Evolutionary conservation across 2,113 vertebrate species (phyloP).

Genomic region (Dicrurus megarhynchus): DNA sequence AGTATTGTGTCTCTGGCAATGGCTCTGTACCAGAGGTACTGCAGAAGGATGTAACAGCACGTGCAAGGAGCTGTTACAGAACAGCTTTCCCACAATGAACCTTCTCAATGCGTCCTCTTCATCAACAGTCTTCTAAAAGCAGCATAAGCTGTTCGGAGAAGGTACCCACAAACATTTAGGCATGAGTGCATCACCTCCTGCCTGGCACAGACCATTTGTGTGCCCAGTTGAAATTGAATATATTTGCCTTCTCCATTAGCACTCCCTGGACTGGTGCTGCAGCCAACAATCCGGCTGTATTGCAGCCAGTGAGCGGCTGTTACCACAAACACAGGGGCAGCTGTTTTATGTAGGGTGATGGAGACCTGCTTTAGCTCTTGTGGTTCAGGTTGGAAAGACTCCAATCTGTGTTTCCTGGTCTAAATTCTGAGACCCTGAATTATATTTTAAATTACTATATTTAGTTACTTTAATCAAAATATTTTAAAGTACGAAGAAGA

Average conservation of each 20-base stretch:
- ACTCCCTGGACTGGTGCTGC: neutral
- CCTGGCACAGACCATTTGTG: neutral
- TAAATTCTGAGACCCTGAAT: neutral
- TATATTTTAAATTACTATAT: neutral
- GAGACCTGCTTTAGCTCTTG: neutral
- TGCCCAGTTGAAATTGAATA: neutral
- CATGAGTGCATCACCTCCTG: neutral
- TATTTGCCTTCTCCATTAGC: neutral
- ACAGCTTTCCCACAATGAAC: neutral
- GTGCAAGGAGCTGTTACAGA: neutral
- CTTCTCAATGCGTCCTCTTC: neutral
- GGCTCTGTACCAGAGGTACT: neutral
- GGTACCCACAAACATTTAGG: neutral
- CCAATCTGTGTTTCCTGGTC: neutral
- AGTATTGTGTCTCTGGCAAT: neutral
- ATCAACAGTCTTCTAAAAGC: neutral
- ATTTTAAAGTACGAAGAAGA: neutral
- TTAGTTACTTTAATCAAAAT: neutral
- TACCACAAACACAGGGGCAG: neutral
- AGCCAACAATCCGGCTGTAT: fast-evolving
- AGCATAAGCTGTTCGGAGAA: neutral
- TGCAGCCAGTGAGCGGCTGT: neutral
- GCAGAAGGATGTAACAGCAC: neutral
- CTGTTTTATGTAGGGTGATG: neutral
- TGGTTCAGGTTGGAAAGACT: neutral